Conservation (phyloP, 2,888 invertebrate species). For the Papilio elwesi region DNA sequence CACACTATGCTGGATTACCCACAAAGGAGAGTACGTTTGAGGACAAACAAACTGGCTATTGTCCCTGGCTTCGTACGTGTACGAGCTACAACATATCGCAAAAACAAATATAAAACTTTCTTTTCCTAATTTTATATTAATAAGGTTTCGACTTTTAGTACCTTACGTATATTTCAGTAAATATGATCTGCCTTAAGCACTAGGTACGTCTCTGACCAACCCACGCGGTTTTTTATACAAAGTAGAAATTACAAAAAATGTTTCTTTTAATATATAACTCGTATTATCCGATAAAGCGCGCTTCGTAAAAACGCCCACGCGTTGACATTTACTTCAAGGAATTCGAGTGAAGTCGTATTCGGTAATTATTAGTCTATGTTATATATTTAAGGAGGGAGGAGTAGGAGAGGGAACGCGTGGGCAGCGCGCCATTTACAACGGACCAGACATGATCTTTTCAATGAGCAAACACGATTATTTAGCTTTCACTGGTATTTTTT, state of each 20-base stretch:
- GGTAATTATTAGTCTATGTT: constrained; percentile 52
- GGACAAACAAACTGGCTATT: too few species aligned
- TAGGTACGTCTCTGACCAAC: not conserved
- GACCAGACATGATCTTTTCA: constrained; percentile 6
- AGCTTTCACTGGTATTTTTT: not conserved
- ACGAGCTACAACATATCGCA: too few species aligned
- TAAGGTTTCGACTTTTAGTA: too few species aligned
- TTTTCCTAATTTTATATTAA: too few species aligned
- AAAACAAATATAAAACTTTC: too few species aligned
- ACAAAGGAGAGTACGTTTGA: too few species aligned
- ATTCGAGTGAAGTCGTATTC: constrained; percentile 45
- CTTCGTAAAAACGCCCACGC: constrained; percentile 47
- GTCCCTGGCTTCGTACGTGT: too few species aligned
- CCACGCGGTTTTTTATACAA: not conserved
- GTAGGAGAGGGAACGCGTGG: constrained; percentile 52
- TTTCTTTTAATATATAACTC: constrained; percentile 26
- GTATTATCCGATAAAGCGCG: constrained; percentile 12
- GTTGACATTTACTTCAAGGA: constrained; percentile 49
- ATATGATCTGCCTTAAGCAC: too few species aligned
- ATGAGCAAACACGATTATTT: constrained; percentile 7
- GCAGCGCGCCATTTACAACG: constrained; percentile 38
- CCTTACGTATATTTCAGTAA: too few species aligned
- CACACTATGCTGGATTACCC: too few species aligned
- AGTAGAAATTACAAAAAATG: constrained; percentile 11
- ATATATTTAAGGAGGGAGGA: constrained; percentile 46